Conservation (phyloP, 2,797 vertebrate genomes). For the Onychomys torridus region DNA sequence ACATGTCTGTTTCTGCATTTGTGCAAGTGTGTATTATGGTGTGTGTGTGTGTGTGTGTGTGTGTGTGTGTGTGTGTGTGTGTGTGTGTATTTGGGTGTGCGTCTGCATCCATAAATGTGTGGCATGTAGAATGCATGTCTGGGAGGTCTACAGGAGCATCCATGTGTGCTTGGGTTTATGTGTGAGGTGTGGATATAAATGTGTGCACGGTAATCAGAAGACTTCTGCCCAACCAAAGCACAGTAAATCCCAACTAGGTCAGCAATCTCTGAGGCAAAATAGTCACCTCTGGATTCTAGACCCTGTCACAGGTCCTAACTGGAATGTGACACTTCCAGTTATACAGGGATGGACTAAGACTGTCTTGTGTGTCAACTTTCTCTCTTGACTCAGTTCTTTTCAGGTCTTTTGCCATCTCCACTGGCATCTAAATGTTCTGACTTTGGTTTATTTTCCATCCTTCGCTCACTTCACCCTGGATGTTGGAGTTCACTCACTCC, state of each 20-base stretch:
- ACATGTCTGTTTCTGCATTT: not conserved
- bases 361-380: not conserved
- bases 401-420: accelerated
- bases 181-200: not conserved
- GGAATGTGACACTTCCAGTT: not conserved
- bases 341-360: not conserved
- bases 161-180: not conserved
- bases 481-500: not conserved
- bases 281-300: not conserved
- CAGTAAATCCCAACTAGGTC: too few species aligned
- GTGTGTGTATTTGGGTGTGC: not conserved
- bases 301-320: not conserved
- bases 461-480: too few species aligned
- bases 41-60: accelerated
- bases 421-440: not conserved
- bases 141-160: not conserved
- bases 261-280: not conserved
- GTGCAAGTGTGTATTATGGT: too few species aligned
- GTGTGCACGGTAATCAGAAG: not conserved
- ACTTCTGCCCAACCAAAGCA: not conserved
- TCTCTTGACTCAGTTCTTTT: not conserved
- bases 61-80: too few species aligned
- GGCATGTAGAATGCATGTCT: not conserved
- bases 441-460: not conserved
- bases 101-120: not conserved